Evolutionary conservation across 2,888 invertebrate species (phyloP).

Genomic region (Cantharis flavilabris): DNA sequence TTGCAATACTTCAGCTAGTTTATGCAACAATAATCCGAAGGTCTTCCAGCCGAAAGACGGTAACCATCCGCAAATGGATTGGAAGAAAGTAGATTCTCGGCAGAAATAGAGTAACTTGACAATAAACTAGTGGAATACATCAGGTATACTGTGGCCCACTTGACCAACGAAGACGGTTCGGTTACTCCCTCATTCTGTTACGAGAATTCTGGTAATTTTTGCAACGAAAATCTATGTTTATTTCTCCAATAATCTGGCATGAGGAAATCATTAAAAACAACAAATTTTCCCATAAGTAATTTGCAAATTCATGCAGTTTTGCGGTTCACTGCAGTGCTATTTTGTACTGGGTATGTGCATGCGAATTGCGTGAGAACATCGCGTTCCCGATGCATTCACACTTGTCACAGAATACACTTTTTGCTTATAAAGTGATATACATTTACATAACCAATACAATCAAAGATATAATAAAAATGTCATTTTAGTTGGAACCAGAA

Average conservation of each 20-base stretch:
- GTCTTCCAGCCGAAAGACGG: too few species aligned
- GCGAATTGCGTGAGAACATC: slow-evolving; percentile 43
- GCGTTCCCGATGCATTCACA: slow-evolving; percentile 35
- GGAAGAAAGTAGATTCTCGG: too few species aligned
- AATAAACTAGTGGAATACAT: not conserved
- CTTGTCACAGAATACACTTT: slow-evolving; percentile 39
- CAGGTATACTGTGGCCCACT: not conserved
- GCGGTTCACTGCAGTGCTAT: not conserved
- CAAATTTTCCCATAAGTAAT: not conserved
- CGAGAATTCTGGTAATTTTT: not conserved
- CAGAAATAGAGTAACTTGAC: too few species aligned
- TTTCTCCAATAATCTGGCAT: not conserved
- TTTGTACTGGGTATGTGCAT: slow-evolving; percentile 1
- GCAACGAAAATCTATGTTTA: not conserved
- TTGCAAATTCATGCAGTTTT: not conserved
- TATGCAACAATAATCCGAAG: too few species aligned
- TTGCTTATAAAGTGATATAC: slow-evolving; percentile 35
- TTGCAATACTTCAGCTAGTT: too few species aligned
- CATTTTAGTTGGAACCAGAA: slow-evolving; percentile 4
- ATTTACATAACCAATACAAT: slow-evolving; percentile 30
- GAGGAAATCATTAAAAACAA: not conserved
- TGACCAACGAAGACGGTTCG: not conserved
- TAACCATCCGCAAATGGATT: too few species aligned
- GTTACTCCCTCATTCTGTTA: not conserved
- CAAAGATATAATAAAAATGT: slow-evolving; percentile 8